Evolutionary conservation across 1,140 invertebrate species (phyloP).

Genomic region (Drosophila murphyi): DNA sequence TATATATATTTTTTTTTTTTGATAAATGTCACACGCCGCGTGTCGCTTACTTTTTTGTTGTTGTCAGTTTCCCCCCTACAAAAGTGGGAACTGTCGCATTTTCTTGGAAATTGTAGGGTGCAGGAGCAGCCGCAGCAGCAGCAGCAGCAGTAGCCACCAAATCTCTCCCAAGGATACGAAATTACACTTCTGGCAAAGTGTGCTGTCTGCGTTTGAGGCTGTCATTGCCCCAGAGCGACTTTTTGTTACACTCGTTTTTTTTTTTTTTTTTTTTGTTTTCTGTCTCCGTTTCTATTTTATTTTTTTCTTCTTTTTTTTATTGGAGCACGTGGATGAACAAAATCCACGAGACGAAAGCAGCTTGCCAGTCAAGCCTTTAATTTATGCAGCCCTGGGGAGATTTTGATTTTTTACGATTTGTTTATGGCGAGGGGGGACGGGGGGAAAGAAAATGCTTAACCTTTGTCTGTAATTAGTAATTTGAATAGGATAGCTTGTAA

Average conservation of each 20-base stretch:
- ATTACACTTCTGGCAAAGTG: conserved; percentile 57
- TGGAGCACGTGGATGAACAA: not conserved
- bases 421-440: not conserved
- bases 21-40: conserved; percentile 79
- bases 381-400: conserved; percentile 80
- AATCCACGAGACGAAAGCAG: conserved; percentile 20
- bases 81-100: conserved; percentile 65
- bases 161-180: conserved; percentile 74
- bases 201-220: conserved; percentile 66
- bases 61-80: conserved; percentile 2
- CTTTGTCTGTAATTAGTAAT: conserved; percentile 56
- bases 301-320: conserved; percentile 11
- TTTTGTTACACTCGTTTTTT: conserved; percentile 58
- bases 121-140: conserved; percentile 37
- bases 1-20: conserved; percentile 48
- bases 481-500: conserved; percentile 35
- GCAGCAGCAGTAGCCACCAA: conserved; percentile 22
- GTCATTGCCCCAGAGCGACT: conserved; percentile 74
- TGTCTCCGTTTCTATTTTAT: conserved; percentile 43
- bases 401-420: conserved; percentile 61
- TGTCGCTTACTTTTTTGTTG: conserved; percentile 58
- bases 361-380: conserved; percentile 74
- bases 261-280: conserved; percentile 19
- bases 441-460: conserved; percentile 18
- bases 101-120: conserved; percentile 62